Evolutionary conservation across 2,797 vertebrate genomes (phyloP), one percentile per base, ranked within the genome.

Genomic region (Buphagus erythrorhynchus): DNA sequence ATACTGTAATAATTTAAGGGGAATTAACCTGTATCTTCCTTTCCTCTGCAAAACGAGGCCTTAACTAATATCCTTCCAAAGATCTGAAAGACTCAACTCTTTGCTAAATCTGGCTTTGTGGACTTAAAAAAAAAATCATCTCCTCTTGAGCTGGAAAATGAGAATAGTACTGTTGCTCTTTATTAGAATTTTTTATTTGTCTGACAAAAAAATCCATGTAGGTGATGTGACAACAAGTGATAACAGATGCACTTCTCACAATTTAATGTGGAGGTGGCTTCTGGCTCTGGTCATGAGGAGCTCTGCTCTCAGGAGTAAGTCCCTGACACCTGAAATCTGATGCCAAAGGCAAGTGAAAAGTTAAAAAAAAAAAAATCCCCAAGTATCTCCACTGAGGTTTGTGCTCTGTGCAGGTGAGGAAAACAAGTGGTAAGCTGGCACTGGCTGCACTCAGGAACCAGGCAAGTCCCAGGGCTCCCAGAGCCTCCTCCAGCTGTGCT

Each of bases 211-310:
- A 61, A 36, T 26, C 4, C 3, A 42, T 2, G 4, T 1, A 17
- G n/a, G 10, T 48, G 40, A 55, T 54, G 45, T 48, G 58, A 66
- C 48, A 90, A 59, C 36, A 75, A 33, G 18, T 62, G 36, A 51
- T 16, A 73, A 36, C 2, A 31, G 4, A 20, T 3, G 16, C 10
- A 40, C 28, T 59, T 31, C 21, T 40, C 45, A 19, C 22, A 31
- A 31, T 5, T 26, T 29, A 16, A 57, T 0, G 0, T 2, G n/a
- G 35, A 84, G 7, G 8, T 26, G 38, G 63, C 36, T 48, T 7
- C 75, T 51, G 48, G 28, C 48, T 82, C 52, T 36, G 68, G 14
- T 11, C 80, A 36, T 36, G n/a, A 43, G 38, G 12, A 86, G 54
- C 29, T 55, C 35, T 5, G 42, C n/a, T 67, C 69, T 26, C 11